A percentile compares a stretch with the other conserved stretches of the same genome.
phyloP scores from a whole-genome alignment of 2,113 vertebrate genomes.

The Mirounga angustirostris region DNA sequence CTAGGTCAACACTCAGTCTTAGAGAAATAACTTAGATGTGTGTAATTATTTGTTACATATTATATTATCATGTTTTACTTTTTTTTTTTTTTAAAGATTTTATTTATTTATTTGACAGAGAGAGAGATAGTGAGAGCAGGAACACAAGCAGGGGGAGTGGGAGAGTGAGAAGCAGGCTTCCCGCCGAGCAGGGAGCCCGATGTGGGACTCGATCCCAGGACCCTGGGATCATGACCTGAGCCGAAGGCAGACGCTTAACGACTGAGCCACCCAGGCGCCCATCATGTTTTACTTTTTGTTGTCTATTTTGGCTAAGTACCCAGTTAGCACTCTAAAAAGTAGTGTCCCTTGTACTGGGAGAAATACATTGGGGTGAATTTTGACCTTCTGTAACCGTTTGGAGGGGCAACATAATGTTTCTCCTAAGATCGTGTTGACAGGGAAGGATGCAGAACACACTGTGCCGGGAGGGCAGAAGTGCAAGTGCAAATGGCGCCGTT shows the following conservation, averaged over 20 bases:
- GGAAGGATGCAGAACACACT: background rate
- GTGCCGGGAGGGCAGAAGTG: background rate
- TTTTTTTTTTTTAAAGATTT: background rate
- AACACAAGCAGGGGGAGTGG: too few relatives aligned
- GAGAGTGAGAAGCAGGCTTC: too few relatives aligned
- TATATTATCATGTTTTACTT: background rate
- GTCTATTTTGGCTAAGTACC: background rate
- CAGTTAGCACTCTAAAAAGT: background rate
- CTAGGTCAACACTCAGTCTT: background rate
- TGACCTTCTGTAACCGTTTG: background rate
- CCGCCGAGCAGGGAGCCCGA: too few relatives aligned
- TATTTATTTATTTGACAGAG: too few relatives aligned
- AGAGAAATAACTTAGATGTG: background rate
- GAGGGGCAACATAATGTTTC: background rate
- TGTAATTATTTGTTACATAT: background rate
- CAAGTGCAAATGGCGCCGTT: background rate
- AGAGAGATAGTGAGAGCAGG: too few relatives aligned
- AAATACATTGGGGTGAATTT: background rate
- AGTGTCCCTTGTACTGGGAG: background rate
- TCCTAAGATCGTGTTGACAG: background rate
- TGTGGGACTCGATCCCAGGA: too few relatives aligned
- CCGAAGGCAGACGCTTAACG: too few relatives aligned
- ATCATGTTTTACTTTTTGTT: background rate
- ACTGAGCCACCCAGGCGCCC: too few relatives aligned
- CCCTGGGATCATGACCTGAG: too few relatives aligned